Conservation (phyloP, 2,888 invertebrate species). For the Agonum fuliginosum region DNA sequence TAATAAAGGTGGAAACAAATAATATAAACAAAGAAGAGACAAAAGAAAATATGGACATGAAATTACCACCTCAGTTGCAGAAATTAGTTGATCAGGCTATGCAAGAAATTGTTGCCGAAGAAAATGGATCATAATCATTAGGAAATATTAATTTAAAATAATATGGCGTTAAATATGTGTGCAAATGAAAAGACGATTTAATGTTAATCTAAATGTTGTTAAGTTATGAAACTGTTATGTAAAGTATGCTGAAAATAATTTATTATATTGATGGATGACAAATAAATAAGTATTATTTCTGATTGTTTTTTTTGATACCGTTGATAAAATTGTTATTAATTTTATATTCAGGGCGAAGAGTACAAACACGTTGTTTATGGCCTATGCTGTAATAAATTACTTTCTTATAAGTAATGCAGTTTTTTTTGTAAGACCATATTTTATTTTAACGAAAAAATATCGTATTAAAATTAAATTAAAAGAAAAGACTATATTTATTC, state of each 20-base stretch:
- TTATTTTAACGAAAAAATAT: too few species aligned
- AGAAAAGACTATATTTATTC: too few species aligned
- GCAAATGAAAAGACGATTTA: background rate
- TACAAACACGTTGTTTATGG: too few species aligned
- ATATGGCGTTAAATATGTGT: background rate
- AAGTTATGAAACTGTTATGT: background rate
- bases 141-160: background rate
- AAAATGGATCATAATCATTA: slow-evolving; percentile 34
- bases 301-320: background rate
- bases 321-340: too few species aligned
- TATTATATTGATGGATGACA: slow-evolving; percentile 3
- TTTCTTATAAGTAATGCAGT: too few species aligned
- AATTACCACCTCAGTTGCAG: slow-evolving; percentile 77
- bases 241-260: background rate
- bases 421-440: too few species aligned
- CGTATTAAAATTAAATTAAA: too few species aligned
- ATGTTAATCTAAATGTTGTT: slow-evolving; percentile 1
- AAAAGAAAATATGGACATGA: slow-evolving; percentile 71
- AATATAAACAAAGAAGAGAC: slow-evolving; percentile 66
- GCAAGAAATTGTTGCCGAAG: slow-evolving; percentile 67
- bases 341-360: too few species aligned
- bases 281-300: slow-evolving; percentile 1
- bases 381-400: too few species aligned
- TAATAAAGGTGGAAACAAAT: slow-evolving; percentile 15
- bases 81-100: slow-evolving; percentile 77